phyloP scores from a whole-genome alignment of 2,797 vertebrate species.

The Cyprinodon diabolis region DNA sequence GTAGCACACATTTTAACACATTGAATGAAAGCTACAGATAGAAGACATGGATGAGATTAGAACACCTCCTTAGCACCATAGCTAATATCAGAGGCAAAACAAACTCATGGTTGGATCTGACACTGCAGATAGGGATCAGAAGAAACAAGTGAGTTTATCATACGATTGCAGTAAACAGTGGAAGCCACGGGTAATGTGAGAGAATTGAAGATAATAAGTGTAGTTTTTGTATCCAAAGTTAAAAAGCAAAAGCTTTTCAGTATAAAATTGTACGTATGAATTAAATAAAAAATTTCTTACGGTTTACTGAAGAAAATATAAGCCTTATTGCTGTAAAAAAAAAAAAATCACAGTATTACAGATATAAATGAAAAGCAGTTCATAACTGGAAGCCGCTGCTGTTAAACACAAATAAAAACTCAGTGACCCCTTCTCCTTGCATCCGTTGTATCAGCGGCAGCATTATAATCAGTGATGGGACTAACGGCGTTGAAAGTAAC shows the following conservation, averaged over 20 bases:
- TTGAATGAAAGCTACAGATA: conserved; percentile 56
- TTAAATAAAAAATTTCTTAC: background rate
- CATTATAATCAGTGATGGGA: too few relatives aligned
- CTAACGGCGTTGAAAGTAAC: too few relatives aligned
- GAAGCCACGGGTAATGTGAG: conserved; percentile 42
- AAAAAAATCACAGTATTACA: background rate
- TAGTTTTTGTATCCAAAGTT: conserved; percentile 34
- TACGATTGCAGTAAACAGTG: conserved; percentile 52
- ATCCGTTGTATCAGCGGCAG: conserved; percentile 12
- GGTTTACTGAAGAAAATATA: conserved; percentile 4
- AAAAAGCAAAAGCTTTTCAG: conserved; percentile 14
- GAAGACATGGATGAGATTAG: conserved; percentile 61
- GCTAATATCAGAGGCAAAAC: conserved; percentile 65
- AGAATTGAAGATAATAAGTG: conserved; percentile 62
- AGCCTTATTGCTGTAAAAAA: background rate
- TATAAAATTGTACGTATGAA: conserved; percentile 12
- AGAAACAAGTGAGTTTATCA: conserved; percentile 62
- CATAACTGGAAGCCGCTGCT: conserved; percentile 2
- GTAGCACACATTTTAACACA: conserved; percentile 47
- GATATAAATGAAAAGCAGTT: conserved; percentile 1
- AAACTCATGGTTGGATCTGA: conserved; percentile 48
- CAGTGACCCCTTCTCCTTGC: conserved; percentile 6
- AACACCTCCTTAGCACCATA: conserved; percentile 54
- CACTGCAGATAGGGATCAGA: conserved; percentile 43
- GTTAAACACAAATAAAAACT: conserved; percentile 21